phyloP scores from a whole-genome alignment of 2,113 vertebrate species.

The Todiramphus chloris region DNA sequence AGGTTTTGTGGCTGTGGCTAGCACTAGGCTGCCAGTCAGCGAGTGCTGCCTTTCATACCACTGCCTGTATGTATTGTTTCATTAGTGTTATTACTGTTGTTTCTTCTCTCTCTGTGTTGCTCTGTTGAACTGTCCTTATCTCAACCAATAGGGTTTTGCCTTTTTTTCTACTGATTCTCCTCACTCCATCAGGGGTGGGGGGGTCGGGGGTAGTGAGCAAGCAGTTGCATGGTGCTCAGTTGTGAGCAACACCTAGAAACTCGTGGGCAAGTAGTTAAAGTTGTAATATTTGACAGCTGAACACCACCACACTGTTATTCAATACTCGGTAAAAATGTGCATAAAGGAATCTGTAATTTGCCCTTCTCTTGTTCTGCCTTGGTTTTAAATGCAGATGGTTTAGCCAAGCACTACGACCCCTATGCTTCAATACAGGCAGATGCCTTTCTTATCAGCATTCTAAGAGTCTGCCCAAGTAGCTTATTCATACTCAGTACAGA shows the following conservation, averaged over 20 bases:
- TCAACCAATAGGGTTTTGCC: too few species aligned
- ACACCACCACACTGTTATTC: neutral
- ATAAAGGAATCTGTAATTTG: neutral
- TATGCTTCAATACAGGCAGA: neutral
- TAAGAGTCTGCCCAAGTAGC: neutral
- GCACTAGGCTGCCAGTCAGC: too few species aligned
- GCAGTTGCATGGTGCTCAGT: too few species aligned
- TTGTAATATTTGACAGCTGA: neutral
- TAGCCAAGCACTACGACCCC: neutral
- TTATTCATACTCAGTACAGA: neutral
- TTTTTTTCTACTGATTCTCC: too few species aligned
- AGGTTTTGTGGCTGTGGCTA: too few species aligned
- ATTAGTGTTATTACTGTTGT: too few species aligned
- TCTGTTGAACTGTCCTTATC: too few species aligned
- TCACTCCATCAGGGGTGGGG: too few species aligned
- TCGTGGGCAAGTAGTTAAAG: neutral
- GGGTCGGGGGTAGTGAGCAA: too few species aligned
- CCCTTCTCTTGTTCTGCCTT: neutral
- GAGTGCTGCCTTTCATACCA: too few species aligned
- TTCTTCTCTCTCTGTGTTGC: too few species aligned
- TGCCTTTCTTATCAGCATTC: neutral
- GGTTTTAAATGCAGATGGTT: neutral
- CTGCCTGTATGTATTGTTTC: too few species aligned
- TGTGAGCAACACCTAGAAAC: neutral
- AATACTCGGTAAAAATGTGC: neutral